Evolutionary conservation across 2,888 invertebrate genomes (phyloP).

Genomic region (Pasiphila rectangulata): DNA sequence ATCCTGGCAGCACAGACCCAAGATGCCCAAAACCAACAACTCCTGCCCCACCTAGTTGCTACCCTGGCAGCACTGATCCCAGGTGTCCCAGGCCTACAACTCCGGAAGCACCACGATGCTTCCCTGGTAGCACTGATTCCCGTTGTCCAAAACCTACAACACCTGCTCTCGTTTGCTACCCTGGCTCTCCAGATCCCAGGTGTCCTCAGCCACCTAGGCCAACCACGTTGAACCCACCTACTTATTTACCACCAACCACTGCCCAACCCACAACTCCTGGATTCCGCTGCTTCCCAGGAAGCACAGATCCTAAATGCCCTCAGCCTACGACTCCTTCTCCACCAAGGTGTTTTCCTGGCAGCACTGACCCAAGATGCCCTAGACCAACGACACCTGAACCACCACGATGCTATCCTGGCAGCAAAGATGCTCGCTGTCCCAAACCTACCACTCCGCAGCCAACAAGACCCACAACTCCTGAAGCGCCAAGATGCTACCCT

Average conservation of each 20-base stretch:
- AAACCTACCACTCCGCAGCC: conserved; percentile 45
- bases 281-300: no score
- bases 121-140: conserved; percentile 46
- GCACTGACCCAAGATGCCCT: conserved; percentile 20
- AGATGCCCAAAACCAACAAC: conserved; percentile 48
- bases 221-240: no score
- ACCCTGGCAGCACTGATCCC: conserved; percentile 44
- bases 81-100: conserved; percentile 42
- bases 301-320: conserved; percentile 42
- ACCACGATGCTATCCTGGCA: conserved; percentile 56
- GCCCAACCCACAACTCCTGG: no score
- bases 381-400: conserved; percentile 32
- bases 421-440: conserved; percentile 43
- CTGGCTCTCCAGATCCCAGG: conserved; percentile 31
- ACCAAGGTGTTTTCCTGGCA: conserved; percentile 38
- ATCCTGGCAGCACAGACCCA: conserved; percentile 53
- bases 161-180: conserved; percentile 34
- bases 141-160: conserved; percentile 40
- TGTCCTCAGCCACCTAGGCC: no score
- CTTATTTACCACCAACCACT: no score
- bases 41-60: conserved; percentile 27
- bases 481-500: conserved; percentile 36
- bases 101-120: conserved; percentile 44
- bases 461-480: no score
- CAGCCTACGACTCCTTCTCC: conserved; percentile 36